These are phyloP conservation scores for Paratilapia polleni DNA, from an alignment of 2,113 vertebrate genomes.

Conservation along the genomic window DNA sequence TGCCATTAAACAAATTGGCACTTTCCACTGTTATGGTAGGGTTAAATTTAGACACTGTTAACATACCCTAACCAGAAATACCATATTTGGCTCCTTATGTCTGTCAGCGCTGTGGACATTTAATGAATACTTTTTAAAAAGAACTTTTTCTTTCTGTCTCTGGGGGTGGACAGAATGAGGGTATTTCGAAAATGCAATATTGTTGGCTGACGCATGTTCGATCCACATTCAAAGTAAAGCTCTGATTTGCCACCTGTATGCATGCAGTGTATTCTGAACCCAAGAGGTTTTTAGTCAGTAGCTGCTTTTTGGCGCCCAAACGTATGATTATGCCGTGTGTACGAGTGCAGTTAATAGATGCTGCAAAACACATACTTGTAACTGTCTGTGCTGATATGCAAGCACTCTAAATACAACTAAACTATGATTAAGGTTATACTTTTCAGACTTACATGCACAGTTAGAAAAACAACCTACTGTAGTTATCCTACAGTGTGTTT, in stretches of 20 bases:
- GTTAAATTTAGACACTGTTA: slow-evolving; percentile 27
- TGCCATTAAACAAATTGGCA: neutral
- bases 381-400: neutral
- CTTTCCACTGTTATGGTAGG: slow-evolving; percentile 14
- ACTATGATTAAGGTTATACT: neutral
- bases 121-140: slow-evolving; percentile 45
- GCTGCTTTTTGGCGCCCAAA: neutral
- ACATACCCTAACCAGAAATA: slow-evolving; percentile 44
- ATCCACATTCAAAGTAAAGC: slow-evolving; percentile 17
- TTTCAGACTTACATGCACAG: neutral
- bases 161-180: slow-evolving; percentile 46
- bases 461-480: neutral
- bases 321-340: neutral
- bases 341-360: neutral
- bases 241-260: slow-evolving; percentile 33
- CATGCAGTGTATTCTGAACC: neutral
- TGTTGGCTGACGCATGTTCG: neutral
- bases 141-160: slow-evolving; percentile 1
- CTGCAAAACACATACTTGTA: neutral
- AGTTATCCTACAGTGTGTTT: neutral
- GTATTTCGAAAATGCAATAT: slow-evolving; percentile 20
- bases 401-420: neutral
- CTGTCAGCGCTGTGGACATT: slow-evolving; percentile 27
- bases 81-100: slow-evolving; percentile 12
- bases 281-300: neutral